Base-by-base conservation (phyloP, 1,140 invertebrate genomes). In the Pogonognathellus flavescens region DNA sequence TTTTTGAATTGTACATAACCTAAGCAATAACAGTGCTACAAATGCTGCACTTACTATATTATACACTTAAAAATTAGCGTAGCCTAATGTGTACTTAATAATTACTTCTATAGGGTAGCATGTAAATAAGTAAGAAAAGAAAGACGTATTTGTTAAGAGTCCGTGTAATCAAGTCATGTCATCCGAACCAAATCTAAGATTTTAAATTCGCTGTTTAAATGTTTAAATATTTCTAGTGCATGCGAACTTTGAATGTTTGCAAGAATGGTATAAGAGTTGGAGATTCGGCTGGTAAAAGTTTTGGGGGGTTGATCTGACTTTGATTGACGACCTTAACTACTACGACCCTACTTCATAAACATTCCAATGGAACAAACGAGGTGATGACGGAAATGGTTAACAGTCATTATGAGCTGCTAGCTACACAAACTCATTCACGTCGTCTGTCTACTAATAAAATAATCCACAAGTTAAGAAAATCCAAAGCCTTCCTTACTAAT, bases 351-450 rank as follows among this genome's bases (percentile, higher is more conserved):
- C 70, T 76, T 76, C 70, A 76, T 50, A 76, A 76, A 76, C 70
- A 76, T 76, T 76, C 70, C 70, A 76, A 76, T 76, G n/a, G 70
- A 76, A 31, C 70, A 76, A 76, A 76, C 70, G 70, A 76, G 70
- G 70, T 76, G 70, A 76, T 76, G 70, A 76, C 70, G 70, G 70
- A 76, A 76, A 76, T 50, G 70, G 70, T 76, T 18, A 41, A 76
- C 70, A 49, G 70, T 76, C n/a, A 76, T 76, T 76, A 31, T 76
- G 31, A 76, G 70, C 70, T 49, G 13, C 22, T 16, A 31, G 31
- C 22, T 25, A 70, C 66, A 70, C 18, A 25, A 70, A 70, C 20
- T 31, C 70, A 41, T 49, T 50, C 41, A 25, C 41, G n/a, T n/a
- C n/a, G 14, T 76, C 14, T 76, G 70, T 76, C 31, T 76, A 25